Base-by-base conservation (phyloP, 2,797 vertebrate genomes). In the Gallinago solitaria region DNA sequence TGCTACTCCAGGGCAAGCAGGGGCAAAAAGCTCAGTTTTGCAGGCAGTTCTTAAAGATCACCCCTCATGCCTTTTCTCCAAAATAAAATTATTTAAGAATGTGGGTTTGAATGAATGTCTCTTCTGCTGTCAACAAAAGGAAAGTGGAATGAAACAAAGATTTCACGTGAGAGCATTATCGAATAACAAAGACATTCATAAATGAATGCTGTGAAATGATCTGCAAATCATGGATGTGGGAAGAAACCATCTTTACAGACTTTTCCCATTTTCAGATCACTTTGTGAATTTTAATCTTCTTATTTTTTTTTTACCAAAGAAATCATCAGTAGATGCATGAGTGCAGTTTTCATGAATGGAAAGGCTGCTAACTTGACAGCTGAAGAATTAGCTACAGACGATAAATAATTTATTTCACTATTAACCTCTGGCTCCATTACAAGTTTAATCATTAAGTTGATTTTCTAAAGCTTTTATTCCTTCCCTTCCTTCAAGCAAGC, bases 111-210 rank as follows among this genome's bases (percentile, higher is more conserved):
- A 57, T 24, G 5, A 86, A 10, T 14, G 76, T 74, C 12, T 77
- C 70, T 35, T 82, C 16, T 89, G 18, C 11, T 60, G 9, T 56
- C n/a, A 57, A 84, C 86, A 95, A 60, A 82, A 96, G 87, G 27
- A 81, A 88, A 83, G 12, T 35, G 75, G 82, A 95, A 76, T 60
- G 64, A 96, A 95, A 83, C 68, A 71, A 65, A 82, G 71, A 81
- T 70, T 89, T 83, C 20, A 37, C 10, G 11, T 85, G 35, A 91
- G 54, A 83, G 37, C 56, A 86, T 87, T 90, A 87, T 79, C 57
- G 81, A 91, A 54, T 61, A 47, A 83, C 83, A 89, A 79, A 59
- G 56, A 76, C 5, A 88, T 32, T 90, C 45, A 76, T 48, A 93
- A 90, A 75, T 64, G 9, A 84, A 91, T 35, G 28, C 56, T 27